These are phyloP conservation scores for Idaea aversata DNA, from an alignment of 2,888 invertebrate species.

Conservation along the genomic window DNA sequence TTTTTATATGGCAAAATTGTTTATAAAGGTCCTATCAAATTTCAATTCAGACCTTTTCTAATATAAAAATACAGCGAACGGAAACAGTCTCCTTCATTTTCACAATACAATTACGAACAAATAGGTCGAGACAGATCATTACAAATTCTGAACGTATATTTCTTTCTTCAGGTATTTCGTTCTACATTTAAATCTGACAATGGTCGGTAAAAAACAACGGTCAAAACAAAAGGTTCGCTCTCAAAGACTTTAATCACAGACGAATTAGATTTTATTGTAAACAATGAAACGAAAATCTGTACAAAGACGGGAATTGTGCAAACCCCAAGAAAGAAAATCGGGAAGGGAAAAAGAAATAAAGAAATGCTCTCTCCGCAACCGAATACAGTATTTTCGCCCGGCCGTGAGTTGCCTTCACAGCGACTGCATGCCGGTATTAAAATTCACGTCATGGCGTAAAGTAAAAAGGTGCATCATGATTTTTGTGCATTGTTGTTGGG, in stretches of 20 bases:
- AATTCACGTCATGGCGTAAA: slow-evolving; percentile 38
- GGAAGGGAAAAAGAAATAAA: slow-evolving; percentile 24
- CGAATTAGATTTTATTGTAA: slow-evolving; percentile 38
- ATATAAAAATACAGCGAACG: not conserved
- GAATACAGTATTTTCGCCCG: slow-evolving; percentile 26
- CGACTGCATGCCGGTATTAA: slow-evolving; percentile 40
- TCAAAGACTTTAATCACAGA: slow-evolving; percentile 33
- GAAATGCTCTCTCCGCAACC: slow-evolving; percentile 22
- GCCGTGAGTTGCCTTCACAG: slow-evolving; percentile 28
- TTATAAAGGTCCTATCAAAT: too few species aligned
- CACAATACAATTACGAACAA: not conserved
- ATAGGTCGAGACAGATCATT: not conserved
- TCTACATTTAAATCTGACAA: slow-evolving; percentile 27
- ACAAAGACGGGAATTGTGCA: slow-evolving; percentile 31
- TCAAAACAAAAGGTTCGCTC: slow-evolving; percentile 26
- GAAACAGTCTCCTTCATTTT: not conserved
- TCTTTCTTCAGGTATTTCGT: slow-evolving; percentile 16
- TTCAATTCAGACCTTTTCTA: too few species aligned
- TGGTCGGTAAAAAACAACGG: slow-evolving; percentile 21
- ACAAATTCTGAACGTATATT: slow-evolving; percentile 2
- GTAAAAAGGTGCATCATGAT: slow-evolving; percentile 44
- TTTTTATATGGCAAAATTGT: too few species aligned
- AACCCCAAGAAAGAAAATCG: slow-evolving; percentile 27
- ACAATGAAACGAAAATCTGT: slow-evolving; percentile 38
- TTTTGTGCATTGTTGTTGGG: slow-evolving; percentile 48